Percentiles rank a stretch among this genome's conserved stretches.
These are phyloP conservation scores for Nettapus auritus DNA, from an alignment of 2,113 vertebrate genomes.

Conservation along the genomic window DNA sequence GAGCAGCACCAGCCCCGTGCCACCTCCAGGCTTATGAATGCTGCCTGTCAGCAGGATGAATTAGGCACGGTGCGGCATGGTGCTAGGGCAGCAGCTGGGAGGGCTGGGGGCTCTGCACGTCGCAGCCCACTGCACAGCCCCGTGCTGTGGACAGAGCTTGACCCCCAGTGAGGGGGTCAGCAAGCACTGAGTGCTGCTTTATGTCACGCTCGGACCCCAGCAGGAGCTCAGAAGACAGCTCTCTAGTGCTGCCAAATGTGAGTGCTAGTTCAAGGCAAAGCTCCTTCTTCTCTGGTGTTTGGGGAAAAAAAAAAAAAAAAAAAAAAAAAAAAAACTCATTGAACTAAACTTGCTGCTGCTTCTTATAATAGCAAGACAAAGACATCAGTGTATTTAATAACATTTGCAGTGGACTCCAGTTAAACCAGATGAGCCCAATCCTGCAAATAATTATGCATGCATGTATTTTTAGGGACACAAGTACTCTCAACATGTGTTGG, in stretches of 20 bases:
- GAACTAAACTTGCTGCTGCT: neutral
- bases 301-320: neutral
- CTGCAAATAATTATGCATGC: neutral
- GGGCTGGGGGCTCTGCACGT: neutral
- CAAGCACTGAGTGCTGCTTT: accelerated
- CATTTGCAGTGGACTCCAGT: accelerated
- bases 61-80: neutral
- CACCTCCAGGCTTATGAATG: accelerated
- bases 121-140: neutral
- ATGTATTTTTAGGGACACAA: neutral
- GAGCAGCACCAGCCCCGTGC: neutral
- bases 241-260: neutral
- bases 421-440: neutral
- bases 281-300: neutral
- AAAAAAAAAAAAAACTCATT: neutral
- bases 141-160: accelerated
- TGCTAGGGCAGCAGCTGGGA: neutral
- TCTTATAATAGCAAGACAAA: neutral
- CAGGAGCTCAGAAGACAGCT: accelerated
- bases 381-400: neutral
- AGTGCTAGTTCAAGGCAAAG: neutral
- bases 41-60: neutral
- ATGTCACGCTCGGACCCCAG: neutral
- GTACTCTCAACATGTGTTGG: too few species aligned
- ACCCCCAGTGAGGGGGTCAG: neutral